phyloP scores from a whole-genome alignment of 2,113 vertebrate species.

The Gadus chalcogrammus region DNA sequence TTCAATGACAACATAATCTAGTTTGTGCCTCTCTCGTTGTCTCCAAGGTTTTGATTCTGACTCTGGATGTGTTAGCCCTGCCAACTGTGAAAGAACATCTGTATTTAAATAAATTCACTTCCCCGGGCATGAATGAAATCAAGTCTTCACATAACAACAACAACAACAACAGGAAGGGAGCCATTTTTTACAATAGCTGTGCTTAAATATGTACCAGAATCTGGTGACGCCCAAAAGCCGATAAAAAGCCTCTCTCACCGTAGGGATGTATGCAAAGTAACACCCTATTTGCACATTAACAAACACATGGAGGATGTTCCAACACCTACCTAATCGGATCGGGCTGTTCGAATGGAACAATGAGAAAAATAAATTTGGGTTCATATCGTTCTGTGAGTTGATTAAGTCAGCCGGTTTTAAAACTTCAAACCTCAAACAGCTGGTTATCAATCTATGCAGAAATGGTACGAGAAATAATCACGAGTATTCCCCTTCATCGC shows the following conservation, averaged over 20 bases:
- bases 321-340: background rate
- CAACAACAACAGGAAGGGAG: constrained; percentile 78
- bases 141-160: constrained; percentile 58
- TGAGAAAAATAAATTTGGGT: too few species aligned
- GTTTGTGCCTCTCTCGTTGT: too few species aligned
- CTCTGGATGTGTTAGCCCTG: too few species aligned
- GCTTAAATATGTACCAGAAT: constrained; percentile 68
- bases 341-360: too few species aligned
- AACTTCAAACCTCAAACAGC: too few species aligned
- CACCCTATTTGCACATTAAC: constrained; percentile 50
- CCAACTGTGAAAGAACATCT: constrained; percentile 62
- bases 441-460: too few species aligned
- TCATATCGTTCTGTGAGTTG: too few species aligned
- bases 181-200: constrained; percentile 75
- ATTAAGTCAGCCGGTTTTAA: too few species aligned
- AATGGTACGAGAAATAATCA: too few species aligned
- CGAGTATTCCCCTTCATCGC: too few species aligned
- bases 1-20: too few species aligned
- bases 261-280: constrained; percentile 43
- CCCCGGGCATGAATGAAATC: constrained; percentile 77
- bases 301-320: constrained; percentile 18
- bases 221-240: constrained; percentile 50
- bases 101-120: constrained; percentile 80
- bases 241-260: constrained; percentile 46
- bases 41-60: too few species aligned